Base-by-base conservation (phyloP, 2,113 vertebrate species). In the Oenanthe melanoleuca region DNA sequence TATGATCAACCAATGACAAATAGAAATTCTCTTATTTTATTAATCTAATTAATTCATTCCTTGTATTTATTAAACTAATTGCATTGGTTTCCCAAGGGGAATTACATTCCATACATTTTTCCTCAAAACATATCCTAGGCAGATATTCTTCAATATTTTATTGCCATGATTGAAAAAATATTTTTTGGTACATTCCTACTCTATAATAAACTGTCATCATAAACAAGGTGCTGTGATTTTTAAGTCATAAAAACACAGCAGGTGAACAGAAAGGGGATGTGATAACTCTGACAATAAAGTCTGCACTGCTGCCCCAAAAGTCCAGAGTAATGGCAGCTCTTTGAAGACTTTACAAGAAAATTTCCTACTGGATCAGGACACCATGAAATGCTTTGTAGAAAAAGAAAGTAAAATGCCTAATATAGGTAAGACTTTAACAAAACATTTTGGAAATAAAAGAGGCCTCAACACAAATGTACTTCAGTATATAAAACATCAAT, bases 51-150 rank as follows among this genome's bases (percentile, higher is more conserved):
- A 84, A 94, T 91, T 90, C 59, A 77, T 52, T 87, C 71, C 37
- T 64, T 93, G 90, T 97, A 97, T 97, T 97, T 97, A 97, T 97
- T 91, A 95, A 95, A 86, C 74, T 93, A 95, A 97, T 93, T 92
- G 88, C 65, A 86, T 67, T 65, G 74, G 14, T 91, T 94, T 84
- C 92, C 90, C 89, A 70, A 73, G 75, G 83, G 95, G 92, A 95
- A 92, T 88, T 95, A 81, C 20, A 73, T 89, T 82, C 33, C 29
- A 12, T 22, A 7, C 22, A 25, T 70, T 94, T 85, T 57, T 88
- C 28, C 64, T 95, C 70, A 94, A 77, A 55, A 77, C 4, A 12
- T 89, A 44, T 89, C n/a, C 49, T 50, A 61, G 53, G 57, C 70
- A 89, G 61, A 89, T 37, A 37, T 67, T 91, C 83, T 91, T 93